A percentile compares a stretch with the other conserved stretches of the same genome.
Evolutionary conservation across 2,113 vertebrate species (phyloP).

Genomic region (Melanerpes formicivorus): DNA sequence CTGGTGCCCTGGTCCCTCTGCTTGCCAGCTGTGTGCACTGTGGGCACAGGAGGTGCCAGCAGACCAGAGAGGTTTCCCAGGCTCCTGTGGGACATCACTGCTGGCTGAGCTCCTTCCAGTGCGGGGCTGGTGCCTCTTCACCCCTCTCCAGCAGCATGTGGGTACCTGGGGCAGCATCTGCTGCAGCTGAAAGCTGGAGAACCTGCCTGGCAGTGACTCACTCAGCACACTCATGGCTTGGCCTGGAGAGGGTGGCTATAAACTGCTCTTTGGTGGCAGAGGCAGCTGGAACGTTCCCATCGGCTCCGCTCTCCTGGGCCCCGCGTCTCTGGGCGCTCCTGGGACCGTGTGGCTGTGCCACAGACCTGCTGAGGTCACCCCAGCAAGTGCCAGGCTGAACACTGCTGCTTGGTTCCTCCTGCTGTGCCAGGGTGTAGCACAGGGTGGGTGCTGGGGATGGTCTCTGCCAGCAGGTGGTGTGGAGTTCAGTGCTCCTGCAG

Average conservation of each 20-base stretch:
- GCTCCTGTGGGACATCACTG: rapidly evolving
- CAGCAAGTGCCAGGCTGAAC: rapidly evolving
- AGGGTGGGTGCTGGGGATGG: background rate
- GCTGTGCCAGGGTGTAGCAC: rapidly evolving
- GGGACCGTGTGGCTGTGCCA: background rate
- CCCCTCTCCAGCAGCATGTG: rapidly evolving
- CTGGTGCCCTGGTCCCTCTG: background rate
- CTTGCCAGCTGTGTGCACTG: rapidly evolving
- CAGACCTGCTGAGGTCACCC: background rate
- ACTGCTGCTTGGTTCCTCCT: too few relatives aligned
- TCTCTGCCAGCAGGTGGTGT: rapidly evolving
- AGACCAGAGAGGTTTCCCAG: rapidly evolving
- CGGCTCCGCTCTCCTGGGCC: background rate
- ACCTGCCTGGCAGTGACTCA: background rate
- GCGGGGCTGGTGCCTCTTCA: rapidly evolving
- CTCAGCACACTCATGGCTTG: background rate
- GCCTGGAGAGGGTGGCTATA: background rate
- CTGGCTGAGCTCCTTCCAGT: rapidly evolving
- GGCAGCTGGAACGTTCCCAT: background rate
- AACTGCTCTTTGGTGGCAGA: background rate
- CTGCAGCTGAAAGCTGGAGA: background rate
- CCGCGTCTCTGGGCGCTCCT: rapidly evolving
- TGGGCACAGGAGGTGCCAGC: rapidly evolving
- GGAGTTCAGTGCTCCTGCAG: too few relatives aligned
- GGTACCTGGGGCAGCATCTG: background rate